A percentile compares a stretch with the other conserved stretches of the same genome.
Conservation (phyloP, 2,888 invertebrate genomes). For the Scaeva pyrastri region DNA sequence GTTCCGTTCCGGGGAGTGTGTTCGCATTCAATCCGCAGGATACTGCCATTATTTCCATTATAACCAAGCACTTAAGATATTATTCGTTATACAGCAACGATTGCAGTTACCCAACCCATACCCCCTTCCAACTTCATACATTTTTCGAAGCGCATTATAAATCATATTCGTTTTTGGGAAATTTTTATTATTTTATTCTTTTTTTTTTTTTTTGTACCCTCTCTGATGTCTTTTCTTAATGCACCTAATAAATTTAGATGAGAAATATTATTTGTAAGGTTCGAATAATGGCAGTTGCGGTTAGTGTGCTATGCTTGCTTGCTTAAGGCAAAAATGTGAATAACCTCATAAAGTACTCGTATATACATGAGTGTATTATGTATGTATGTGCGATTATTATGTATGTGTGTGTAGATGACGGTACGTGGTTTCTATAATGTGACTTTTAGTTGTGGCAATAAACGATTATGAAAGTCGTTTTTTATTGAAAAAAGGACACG, state of each 20-base stretch:
- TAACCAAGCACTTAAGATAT: constrained; percentile 51
- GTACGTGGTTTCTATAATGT: constrained; percentile 13
- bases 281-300: constrained; percentile 33
- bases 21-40: constrained; percentile 22
- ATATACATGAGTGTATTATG: neutral
- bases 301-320: neutral
- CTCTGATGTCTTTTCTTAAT: constrained; percentile 55
- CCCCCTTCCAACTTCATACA: neutral
- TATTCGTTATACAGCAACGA: neutral
- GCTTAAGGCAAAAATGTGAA: constrained; percentile 31
- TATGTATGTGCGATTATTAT: no score
- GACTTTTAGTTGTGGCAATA: constrained; percentile 35
- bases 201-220: neutral
- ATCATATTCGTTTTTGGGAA: constrained; percentile 41
- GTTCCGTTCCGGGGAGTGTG: constrained; percentile 1
- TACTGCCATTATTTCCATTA: constrained; percentile 53
- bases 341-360: constrained; percentile 11
- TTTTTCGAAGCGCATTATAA: constrained; percentile 28
- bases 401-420: no score
- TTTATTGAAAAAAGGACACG: constrained; percentile 54
- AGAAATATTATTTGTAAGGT: constrained; percentile 43
- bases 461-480: constrained; percentile 29
- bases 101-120: constrained; percentile 26
- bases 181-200: no score
- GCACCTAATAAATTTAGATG: constrained; percentile 64